A percentile compares a stretch with the other conserved stretches of the same genome.
Conservation (phyloP, 2,888 invertebrate genomes). For the Eupeodes latifasciatus region DNA sequence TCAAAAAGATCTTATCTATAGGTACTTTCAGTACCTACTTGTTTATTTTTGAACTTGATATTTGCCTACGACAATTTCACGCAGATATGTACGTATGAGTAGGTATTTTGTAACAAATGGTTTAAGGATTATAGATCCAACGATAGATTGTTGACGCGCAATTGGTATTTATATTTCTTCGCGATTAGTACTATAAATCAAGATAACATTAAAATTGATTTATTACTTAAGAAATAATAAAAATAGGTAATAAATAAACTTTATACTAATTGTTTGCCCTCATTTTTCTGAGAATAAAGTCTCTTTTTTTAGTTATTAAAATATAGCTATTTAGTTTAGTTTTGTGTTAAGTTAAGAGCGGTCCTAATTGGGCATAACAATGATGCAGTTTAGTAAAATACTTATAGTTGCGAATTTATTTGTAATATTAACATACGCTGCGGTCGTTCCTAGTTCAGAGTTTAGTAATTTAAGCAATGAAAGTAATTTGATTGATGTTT, state of each 20-base stretch:
- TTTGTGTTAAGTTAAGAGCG: background rate
- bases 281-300: background rate
- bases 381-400: background rate
- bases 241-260: background rate
- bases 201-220: background rate
- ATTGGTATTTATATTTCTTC: background rate
- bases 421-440: background rate
- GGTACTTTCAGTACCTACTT: too few relatives aligned
- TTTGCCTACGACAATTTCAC: too few relatives aligned
- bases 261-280: background rate
- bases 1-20: too few relatives aligned
- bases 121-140: too few relatives aligned
- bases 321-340: background rate
- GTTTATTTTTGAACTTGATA: too few relatives aligned
- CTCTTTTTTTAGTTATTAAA: background rate
- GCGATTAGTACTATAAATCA: background rate
- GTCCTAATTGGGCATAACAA: background rate
- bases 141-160: too few relatives aligned
- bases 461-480: background rate
- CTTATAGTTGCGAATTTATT: background rate
- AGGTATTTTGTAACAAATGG: too few relatives aligned
- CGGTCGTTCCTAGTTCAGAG: background rate
- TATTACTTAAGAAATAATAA: background rate
- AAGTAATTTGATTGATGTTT: constrained; percentile 30
- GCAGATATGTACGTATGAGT: too few relatives aligned